phyloP scores from a whole-genome alignment of 2,888 invertebrate genomes.

The Nephrotoma appendiculata region DNA sequence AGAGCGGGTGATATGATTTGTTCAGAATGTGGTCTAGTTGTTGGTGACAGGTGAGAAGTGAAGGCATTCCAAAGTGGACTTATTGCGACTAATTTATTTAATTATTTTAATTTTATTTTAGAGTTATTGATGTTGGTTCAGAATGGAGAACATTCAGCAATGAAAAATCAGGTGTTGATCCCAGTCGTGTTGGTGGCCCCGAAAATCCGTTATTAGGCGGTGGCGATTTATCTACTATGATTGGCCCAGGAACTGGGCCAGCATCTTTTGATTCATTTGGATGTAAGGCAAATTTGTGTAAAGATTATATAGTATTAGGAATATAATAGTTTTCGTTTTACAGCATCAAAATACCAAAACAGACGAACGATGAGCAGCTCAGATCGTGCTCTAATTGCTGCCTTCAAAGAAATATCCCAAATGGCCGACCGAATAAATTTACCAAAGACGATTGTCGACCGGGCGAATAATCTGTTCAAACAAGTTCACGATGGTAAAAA shows the following conservation, averaged over 20 bases:
- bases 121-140: constrained; percentile 99
- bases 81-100: not conserved
- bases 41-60: constrained; percentile 56
- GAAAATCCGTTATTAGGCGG: constrained; percentile 95
- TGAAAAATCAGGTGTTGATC: constrained; percentile 92
- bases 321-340: not conserved
- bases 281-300: constrained; percentile 37
- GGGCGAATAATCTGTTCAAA: constrained; percentile 93
- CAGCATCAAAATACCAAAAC: constrained; percentile 56
- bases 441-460: constrained; percentile 90
- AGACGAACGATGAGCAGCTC: constrained; percentile 79
- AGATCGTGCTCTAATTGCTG: constrained; percentile 88
- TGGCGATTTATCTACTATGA: constrained; percentile 92
- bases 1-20: constrained; percentile 98
- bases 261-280: constrained; percentile 85
- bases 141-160: constrained; percentile 99
- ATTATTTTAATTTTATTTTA: constrained; percentile 26
- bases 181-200: constrained; percentile 98
- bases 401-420: constrained; percentile 90
- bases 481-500: constrained; percentile 95
- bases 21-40: constrained; percentile 98
- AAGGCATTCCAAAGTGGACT: not conserved
- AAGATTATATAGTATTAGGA: not conserved
- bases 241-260: constrained; percentile 59
- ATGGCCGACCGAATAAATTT: constrained; percentile 98